Conservation (phyloP, 2,888 invertebrate species). For the Carterocephalus palaemon region DNA sequence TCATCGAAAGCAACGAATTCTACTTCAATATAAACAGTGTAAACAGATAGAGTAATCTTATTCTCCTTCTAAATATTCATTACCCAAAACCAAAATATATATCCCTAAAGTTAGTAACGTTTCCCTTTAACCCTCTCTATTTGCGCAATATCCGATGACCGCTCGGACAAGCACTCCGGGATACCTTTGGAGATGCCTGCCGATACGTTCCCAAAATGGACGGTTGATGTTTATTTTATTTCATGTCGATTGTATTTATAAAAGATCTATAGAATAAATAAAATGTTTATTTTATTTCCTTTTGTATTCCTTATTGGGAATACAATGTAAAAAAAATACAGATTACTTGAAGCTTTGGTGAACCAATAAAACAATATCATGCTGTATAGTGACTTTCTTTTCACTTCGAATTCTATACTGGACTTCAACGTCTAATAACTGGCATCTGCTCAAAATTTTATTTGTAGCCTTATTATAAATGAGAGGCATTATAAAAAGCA, state of each 20-base stretch:
- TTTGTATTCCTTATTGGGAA: no score
- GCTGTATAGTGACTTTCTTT: no score
- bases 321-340: no score
- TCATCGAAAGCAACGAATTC: background rate
- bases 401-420: no score
- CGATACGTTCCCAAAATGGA: constrained; percentile 5
- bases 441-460: no score
- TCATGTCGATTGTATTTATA: background rate
- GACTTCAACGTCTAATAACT: no score
- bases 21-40: constrained; percentile 4
- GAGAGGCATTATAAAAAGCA: no score
- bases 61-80: constrained; percentile 54
- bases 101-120: constrained; percentile 45
- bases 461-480: no score
- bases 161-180: constrained; percentile 31
- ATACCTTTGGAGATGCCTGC: constrained; percentile 38
- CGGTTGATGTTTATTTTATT: background rate
- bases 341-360: no score
- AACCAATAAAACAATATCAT: no score
- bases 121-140: constrained; percentile 45
- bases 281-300: no score
- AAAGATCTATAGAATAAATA: no score
- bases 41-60: constrained; percentile 33
- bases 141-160: constrained; percentile 51
- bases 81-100: constrained; percentile 51